Conservation (phyloP, 64 coral and sea anemone genomes). For the Exaiptasia diaphana region DNA sequence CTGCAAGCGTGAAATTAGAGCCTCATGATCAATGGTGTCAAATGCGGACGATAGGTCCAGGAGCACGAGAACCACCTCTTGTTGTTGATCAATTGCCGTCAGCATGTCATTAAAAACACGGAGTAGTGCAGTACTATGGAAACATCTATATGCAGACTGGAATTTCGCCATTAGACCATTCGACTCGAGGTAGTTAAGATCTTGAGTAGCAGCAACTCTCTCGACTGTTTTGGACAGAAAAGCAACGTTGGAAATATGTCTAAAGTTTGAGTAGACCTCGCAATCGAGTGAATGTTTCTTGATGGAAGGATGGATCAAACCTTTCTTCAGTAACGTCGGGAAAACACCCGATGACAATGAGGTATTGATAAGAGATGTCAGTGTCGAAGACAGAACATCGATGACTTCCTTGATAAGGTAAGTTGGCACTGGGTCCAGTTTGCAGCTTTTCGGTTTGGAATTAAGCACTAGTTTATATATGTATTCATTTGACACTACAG, state of each 20-base stretch:
- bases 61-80: slow-evolving; percentile 23
- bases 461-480: slow-evolving; percentile 6
- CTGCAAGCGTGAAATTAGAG: too few species aligned
- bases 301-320: not conserved
- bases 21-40: slow-evolving; percentile 25
- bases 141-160: slow-evolving; percentile 3
- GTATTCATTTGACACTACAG: slow-evolving; percentile 15
- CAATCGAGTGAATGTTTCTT: not conserved
- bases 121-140: not conserved
- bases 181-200: not conserved
- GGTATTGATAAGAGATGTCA: slow-evolving; percentile 20
- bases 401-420: not conserved
- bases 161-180: slow-evolving; percentile 1
- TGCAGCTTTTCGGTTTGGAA: slow-evolving; percentile 38
- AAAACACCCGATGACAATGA: slow-evolving; percentile 8
- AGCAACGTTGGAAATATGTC: slow-evolving; percentile 29
- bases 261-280: slow-evolving; percentile 3
- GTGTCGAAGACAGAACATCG: not conserved
- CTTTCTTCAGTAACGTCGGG: not conserved
- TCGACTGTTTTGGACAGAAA: slow-evolving; percentile 19
- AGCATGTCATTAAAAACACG: not conserved
- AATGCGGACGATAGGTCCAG: slow-evolving; percentile 19
- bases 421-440: slow-evolving; percentile 8
- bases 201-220: not conserved
- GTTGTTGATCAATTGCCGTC: not conserved